A percentile compares a stretch with the other conserved stretches of the same genome.
Conservation (phyloP, 2,888 invertebrate species). For the Galerucella nymphaeae region DNA sequence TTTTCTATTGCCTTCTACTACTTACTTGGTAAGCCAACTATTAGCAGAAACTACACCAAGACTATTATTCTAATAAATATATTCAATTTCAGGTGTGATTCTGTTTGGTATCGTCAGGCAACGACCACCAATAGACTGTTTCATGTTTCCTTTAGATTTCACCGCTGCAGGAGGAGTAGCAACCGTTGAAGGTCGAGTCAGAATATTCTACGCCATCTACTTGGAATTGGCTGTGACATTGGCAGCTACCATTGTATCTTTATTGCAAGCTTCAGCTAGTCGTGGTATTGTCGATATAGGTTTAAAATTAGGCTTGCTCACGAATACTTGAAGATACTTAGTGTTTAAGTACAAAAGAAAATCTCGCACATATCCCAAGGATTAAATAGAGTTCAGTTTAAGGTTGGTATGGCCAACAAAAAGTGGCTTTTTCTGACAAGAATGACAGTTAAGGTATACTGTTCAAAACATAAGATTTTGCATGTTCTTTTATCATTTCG, state of each 20-base stretch:
- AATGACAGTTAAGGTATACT: too few species aligned
- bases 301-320: constrained; percentile 68
- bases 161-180: constrained; percentile 77
- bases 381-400: too few species aligned
- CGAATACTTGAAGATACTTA: constrained; percentile 62
- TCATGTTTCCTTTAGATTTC: constrained; percentile 77
- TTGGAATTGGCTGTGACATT: constrained; percentile 75
- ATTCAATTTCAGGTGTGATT: constrained; percentile 62
- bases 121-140: constrained; percentile 67
- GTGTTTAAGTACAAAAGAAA: constrained; percentile 25
- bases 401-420: too few species aligned
- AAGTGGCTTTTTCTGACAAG: too few species aligned
- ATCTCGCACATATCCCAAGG: constrained; percentile 27
- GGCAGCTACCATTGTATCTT: constrained; percentile 71
- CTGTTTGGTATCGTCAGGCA: constrained; percentile 71
- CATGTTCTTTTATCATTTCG: too few species aligned
- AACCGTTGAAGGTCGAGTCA: constrained; percentile 68
- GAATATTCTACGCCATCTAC: constrained; percentile 75
- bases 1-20: constrained; percentile 69
- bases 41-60: too few species aligned
- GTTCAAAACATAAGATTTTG: too few species aligned
- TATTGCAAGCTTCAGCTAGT: constrained; percentile 71
- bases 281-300: constrained; percentile 69
- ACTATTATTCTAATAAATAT: not conserved
- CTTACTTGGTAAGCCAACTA: constrained; percentile 59